Evolutionary conservation across 2,113 vertebrate species (phyloP), one percentile per base, ranked within the genome.

Genomic region (Oxyruncus cristatus): DNA sequence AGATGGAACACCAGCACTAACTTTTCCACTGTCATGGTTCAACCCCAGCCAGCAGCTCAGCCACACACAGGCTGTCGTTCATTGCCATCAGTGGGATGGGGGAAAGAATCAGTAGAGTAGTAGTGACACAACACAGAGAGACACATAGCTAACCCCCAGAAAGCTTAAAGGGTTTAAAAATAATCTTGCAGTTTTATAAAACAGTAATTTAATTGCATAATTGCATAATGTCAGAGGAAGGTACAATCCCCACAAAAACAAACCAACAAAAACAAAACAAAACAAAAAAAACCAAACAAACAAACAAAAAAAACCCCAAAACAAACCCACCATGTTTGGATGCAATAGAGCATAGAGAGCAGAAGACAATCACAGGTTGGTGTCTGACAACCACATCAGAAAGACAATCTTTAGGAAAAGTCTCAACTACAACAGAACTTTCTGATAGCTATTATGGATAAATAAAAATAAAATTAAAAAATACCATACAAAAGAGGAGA

Each of bases 51-150:
- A 76, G 39, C 18, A 77, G 39, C 37, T 79, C 61, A 42, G 20
- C 16, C n/a, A 17, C 5, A 70, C 7, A 6, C 21, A 46, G 65
- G 5, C 11, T 1, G 33, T 28, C 4, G 0, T 6, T 41, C 44
- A 42, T 30, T 22, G 12, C 6, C 30, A 12, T 9, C 17, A 22
- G 8, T 5, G 11, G 26, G 6, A 65, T 15, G 2, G 3, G 8
- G 19, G 12, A 23, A 2, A 58, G 9, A 67, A 67, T 6, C 5
- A 4, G 10, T 28, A 74, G 2, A 5, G 20, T 26, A 68, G 30
- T 7, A 37, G 21, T 21, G 9, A 58, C 12, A 88, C 76, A 47
- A 49, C 5, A 58, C 2, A 19, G 7, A 46, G 12, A 63, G 2
- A 74, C 6, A 58, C 2, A 1, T 1, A 52, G 8, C 15, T 37